These are phyloP conservation scores for Torymus aiolomorphi DNA, from an alignment of 2,888 invertebrate genomes.

Conservation along the genomic window DNA sequence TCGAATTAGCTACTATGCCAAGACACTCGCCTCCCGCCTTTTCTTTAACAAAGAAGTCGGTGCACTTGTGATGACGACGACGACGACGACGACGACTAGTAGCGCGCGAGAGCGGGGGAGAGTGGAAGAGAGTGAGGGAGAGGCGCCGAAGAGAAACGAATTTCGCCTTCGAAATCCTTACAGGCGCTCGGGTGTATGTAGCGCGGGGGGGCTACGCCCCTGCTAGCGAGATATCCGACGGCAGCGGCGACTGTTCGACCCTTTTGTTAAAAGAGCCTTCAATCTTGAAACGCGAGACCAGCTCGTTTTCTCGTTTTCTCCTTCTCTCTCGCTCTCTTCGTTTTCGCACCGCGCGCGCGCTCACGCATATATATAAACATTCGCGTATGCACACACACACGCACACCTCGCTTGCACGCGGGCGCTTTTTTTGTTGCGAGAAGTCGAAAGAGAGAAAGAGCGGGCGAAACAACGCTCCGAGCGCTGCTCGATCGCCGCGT, in stretches of 20 bases:
- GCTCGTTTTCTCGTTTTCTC: neutral
- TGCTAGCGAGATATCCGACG: slow-evolving; percentile 16
- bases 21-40: slow-evolving; percentile 13
- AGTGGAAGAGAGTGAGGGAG: neutral
- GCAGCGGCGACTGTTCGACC: neutral
- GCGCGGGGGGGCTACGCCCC: neutral
- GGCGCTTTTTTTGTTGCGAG: neutral
- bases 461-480: no score
- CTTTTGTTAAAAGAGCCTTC: slow-evolving; percentile 47
- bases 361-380: neutral
- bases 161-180: slow-evolving; percentile 21
- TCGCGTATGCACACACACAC: neutral
- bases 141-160: slow-evolving; percentile 15
- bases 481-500: no score
- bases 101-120: neutral
- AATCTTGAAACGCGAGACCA: slow-evolving; percentile 36
- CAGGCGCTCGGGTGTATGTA: neutral
- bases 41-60: slow-evolving; percentile 24
- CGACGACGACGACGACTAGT: neutral
- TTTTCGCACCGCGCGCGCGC: neutral
- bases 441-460: no score
- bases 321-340: neutral
- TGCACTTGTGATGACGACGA: neutral
- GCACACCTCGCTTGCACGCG: neutral
- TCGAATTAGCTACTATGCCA: slow-evolving; percentile 64